Evolutionary conservation across 2,797 vertebrate genomes (phyloP).

Genomic region (Fistularia tabacaria): DNA sequence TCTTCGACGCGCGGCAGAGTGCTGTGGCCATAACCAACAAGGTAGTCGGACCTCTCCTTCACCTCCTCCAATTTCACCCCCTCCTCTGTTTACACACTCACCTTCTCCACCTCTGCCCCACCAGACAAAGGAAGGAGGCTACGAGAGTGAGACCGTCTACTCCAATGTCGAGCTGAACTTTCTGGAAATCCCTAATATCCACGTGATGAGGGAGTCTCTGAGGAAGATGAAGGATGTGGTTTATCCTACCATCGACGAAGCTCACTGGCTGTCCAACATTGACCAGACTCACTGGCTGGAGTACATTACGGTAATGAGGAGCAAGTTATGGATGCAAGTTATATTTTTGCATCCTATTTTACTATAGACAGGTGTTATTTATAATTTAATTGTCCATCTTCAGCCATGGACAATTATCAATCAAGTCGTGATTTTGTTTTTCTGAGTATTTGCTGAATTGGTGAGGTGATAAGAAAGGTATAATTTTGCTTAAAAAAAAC

Average conservation of each 20-base stretch:
- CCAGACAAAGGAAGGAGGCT: constrained; percentile 93
- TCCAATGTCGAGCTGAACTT: constrained; percentile 89
- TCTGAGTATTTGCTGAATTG: too few species aligned
- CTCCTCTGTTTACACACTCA: not conserved
- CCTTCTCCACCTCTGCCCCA: not conserved
- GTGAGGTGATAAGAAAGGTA: too few species aligned
- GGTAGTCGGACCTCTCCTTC: constrained; percentile 47
- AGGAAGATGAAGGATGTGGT: constrained; percentile 91
- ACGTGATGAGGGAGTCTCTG: constrained; percentile 94
- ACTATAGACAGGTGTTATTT: too few species aligned
- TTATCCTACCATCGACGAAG: constrained; percentile 91
- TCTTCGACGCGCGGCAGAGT: constrained; percentile 93
- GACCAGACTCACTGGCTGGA: constrained; percentile 95
- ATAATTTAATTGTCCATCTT: too few species aligned
- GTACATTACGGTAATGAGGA: constrained; percentile 69
- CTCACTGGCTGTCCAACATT: constrained; percentile 85
- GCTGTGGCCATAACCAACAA: constrained; percentile 90
- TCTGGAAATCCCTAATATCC: constrained; percentile 94
- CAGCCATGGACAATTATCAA: too few species aligned
- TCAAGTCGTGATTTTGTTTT: too few species aligned
- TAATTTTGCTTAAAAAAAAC: too few species aligned
- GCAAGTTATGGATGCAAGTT: too few species aligned
- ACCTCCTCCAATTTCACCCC: not conserved
- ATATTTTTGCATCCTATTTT: too few species aligned
- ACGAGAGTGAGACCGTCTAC: constrained; percentile 89